Conservation (phyloP, 2,888 invertebrate species). For the Resseliella maxima region DNA sequence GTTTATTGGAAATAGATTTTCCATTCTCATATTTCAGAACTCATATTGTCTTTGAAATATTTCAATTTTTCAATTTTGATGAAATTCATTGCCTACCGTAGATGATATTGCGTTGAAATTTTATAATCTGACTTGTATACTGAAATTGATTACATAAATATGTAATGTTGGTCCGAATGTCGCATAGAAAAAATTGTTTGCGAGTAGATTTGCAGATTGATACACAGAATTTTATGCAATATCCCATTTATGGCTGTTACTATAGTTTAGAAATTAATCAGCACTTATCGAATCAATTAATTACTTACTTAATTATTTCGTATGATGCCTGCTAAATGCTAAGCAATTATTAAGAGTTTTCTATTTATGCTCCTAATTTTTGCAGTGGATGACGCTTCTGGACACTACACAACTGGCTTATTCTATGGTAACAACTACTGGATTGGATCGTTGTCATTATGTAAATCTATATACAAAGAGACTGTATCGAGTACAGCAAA, state of each 20-base stretch:
- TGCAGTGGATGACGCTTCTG: slow-evolving; percentile 78
- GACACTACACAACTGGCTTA: slow-evolving; percentile 81
- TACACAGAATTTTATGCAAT: slow-evolving; percentile 41
- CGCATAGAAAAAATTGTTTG: not conserved
- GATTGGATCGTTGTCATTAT: slow-evolving; percentile 80
- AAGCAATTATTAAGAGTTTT: not conserved
- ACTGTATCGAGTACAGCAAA: slow-evolving; percentile 62
- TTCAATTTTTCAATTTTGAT: not conserved
- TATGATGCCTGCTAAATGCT: not conserved
- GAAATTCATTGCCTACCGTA: slow-evolving; percentile 22
- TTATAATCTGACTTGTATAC: slow-evolving; percentile 9
- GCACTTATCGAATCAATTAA: not conserved
- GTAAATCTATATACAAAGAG: slow-evolving; percentile 73
- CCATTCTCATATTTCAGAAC: too few species aligned
- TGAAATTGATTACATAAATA: slow-evolving; percentile 33
- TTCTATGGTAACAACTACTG: slow-evolving; percentile 87
- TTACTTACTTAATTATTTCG: not conserved
- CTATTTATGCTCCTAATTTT: slow-evolving; percentile 59
- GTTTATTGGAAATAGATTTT: too few species aligned
- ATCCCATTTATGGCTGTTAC: slow-evolving; percentile 27
- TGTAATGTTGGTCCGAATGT: slow-evolving; percentile 18
- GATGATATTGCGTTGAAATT: not conserved
- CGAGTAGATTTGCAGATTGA: not conserved
- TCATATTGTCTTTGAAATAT: not conserved
- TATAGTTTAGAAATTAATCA: not conserved